These are phyloP conservation scores for Mongoloraphidia duomilia DNA, from an alignment of 2,888 invertebrate species.

Conservation along the genomic window DNA sequence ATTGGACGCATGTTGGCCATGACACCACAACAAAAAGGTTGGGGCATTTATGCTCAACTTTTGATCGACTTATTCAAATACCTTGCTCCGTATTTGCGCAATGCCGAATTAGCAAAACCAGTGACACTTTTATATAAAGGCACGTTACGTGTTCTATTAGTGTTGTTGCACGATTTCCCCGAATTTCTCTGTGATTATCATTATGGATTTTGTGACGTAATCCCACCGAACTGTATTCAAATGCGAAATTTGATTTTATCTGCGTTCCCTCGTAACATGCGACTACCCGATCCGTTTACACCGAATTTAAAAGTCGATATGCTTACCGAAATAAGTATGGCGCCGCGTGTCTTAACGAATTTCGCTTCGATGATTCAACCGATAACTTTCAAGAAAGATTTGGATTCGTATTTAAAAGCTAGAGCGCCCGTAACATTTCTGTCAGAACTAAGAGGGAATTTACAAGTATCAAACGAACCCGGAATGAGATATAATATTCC, in stretches of 20 bases:
- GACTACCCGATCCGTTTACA: conserved; percentile 96
- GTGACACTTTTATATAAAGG: conserved; percentile 92
- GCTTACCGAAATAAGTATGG: conserved; percentile 72
- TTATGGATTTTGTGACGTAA: conserved; percentile 97
- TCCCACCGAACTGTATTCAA: conserved; percentile 97
- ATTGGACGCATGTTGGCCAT: conserved; percentile 84
- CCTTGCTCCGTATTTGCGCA: conserved; percentile 90
- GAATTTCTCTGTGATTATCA: conserved; percentile 99
- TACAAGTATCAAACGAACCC: conserved; percentile 78
- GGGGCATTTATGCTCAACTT: conserved; percentile 95
- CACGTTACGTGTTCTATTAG: conserved; percentile 83
- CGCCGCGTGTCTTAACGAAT: conserved; percentile 82
- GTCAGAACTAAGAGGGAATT: conserved; percentile 77
- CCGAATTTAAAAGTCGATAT: conserved; percentile 91
- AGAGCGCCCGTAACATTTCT: conserved; percentile 91
- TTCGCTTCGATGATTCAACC: conserved; percentile 79
- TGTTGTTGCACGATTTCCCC: conserved; percentile 95
- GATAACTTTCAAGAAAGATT: conserved; percentile 80
- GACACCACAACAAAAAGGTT: conserved; percentile 87
- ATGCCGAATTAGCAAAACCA: conserved; percentile 90
- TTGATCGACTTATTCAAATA: conserved; percentile 93
- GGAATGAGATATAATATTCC: conserved; percentile 91
- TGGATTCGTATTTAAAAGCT: conserved; percentile 92
- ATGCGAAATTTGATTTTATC: conserved; percentile 96
- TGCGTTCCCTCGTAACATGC: conserved; percentile 96